Evolutionary conservation across 2,113 vertebrate species (phyloP).

Genomic region (Sprattus sprattus): DNA sequence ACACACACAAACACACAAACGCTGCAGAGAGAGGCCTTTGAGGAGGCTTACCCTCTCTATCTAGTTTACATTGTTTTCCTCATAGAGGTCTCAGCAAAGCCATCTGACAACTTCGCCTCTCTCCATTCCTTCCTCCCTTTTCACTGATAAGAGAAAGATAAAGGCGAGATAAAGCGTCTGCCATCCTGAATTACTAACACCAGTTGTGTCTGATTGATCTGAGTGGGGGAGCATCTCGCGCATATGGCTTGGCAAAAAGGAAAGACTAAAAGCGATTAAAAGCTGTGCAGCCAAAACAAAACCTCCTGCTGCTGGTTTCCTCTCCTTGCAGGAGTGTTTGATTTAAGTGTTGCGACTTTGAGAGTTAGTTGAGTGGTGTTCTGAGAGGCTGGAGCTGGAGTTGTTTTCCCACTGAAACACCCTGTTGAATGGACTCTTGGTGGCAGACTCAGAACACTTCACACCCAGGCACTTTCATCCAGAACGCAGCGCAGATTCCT

Average conservation of each 20-base stretch:
- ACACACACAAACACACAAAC: background rate
- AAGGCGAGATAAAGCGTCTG: slow-evolving; percentile 15
- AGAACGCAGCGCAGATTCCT: background rate
- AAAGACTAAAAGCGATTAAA: background rate
- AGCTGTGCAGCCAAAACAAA: background rate
- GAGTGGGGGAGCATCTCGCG: background rate
- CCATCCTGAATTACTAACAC: slow-evolving; percentile 13
- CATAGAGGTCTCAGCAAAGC: background rate
- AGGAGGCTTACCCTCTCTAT: background rate
- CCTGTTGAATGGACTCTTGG: background rate
- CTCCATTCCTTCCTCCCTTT: background rate
- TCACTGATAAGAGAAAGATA: slow-evolving; percentile 16
- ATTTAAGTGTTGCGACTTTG: background rate
- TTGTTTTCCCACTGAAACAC: background rate
- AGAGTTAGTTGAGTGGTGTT: background rate
- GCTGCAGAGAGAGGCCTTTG: background rate
- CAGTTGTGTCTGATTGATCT: slow-evolving; percentile 22
- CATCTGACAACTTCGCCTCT: background rate
- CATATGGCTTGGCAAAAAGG: background rate
- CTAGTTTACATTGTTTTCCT: slow-evolving; percentile 18
- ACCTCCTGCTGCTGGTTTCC: background rate
- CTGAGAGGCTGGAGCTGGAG: background rate
- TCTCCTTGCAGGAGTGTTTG: background rate
- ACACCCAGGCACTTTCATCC: background rate
- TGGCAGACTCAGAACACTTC: background rate